These are phyloP conservation scores for Spialia ferax DNA, from an alignment of 2,888 invertebrate genomes.

Conservation along the genomic window DNA sequence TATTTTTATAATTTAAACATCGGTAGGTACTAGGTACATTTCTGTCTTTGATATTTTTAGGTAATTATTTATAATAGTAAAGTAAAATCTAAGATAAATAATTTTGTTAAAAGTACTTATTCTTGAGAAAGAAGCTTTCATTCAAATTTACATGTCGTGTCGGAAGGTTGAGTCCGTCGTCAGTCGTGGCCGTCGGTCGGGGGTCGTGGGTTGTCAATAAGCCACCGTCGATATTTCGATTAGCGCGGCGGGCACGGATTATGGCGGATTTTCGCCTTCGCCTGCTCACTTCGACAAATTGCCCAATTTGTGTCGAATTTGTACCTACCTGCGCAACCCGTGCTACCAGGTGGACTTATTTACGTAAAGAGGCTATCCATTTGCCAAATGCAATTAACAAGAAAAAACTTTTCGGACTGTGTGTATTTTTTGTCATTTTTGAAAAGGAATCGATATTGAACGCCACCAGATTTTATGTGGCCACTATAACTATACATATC, in stretches of 20 bases:
- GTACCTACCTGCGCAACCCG: constrained; percentile 55
- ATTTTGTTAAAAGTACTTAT: not conserved
- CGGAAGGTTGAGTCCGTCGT: constrained; percentile 7
- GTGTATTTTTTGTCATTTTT: too few species aligned
- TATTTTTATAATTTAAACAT: too few species aligned
- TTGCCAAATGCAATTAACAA: too few species aligned
- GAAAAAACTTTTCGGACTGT: too few species aligned
- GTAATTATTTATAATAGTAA: too few species aligned
- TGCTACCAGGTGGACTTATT: constrained; percentile 22
- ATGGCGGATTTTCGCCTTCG: constrained; percentile 82
- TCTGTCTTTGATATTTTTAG: too few species aligned
- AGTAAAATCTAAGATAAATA: not conserved
- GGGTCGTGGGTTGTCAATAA: constrained; percentile 63
- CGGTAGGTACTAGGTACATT: too few species aligned
- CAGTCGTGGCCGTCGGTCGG: constrained; percentile 19
- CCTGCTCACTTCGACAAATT: constrained; percentile 73
- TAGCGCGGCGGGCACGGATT: constrained; percentile 80
- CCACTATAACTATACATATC: too few species aligned
- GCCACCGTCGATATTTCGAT: constrained; percentile 83
- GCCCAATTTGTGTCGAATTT: constrained; percentile 81
- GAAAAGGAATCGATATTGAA: too few species aligned
- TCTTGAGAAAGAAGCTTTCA: too few species aligned
- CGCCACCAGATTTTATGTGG: too few species aligned
- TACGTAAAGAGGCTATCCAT: constrained; percentile 1
- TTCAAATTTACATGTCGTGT: not conserved